Percentiles rank a stretch among this genome's conserved stretches.
These are phyloP conservation scores for Pseudorhiza aurosa DNA, from an alignment of 30 jellyfish, hydroid and myxozoan species.

Conservation along the genomic window DNA sequence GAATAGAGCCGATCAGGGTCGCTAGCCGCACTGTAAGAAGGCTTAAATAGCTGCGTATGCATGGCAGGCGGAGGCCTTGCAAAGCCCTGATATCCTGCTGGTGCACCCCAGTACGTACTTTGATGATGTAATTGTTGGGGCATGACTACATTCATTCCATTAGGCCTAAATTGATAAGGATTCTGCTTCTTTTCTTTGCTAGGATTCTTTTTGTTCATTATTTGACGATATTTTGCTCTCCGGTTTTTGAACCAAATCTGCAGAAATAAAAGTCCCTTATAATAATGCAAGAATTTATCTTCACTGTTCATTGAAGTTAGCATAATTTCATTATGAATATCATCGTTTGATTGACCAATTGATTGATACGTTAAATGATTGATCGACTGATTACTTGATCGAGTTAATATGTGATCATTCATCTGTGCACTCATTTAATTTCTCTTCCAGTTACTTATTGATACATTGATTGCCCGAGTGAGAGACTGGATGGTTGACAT, in stretches of 20 bases:
- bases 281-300: too few species aligned
- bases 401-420: too few species aligned
- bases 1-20: constrained; percentile 60
- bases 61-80: constrained; percentile 64
- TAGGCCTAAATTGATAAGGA: constrained; percentile 65
- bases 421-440: too few species aligned
- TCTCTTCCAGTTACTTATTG: too few species aligned
- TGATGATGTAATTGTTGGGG: constrained; percentile 68
- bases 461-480: too few species aligned
- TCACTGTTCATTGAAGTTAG: too few species aligned
- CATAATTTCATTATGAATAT: too few species aligned
- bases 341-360: too few species aligned
- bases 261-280: too few species aligned
- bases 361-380: too few species aligned
- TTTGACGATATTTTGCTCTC: constrained; percentile 95
- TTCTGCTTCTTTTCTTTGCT: constrained; percentile 67
- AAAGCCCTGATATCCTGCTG: constrained; percentile 57
- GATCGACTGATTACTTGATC: too few species aligned
- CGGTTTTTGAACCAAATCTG: constrained; percentile 98
- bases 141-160: constrained; percentile 65
- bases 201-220: constrained; percentile 69
- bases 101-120: constrained; percentile 59
- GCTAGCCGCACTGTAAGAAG: constrained; percentile 39
- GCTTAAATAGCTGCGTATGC: constrained; percentile 69
- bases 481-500: too few species aligned